Base-by-base conservation (phyloP, 2,797 vertebrate genomes). In the Pangasius larnaudii region DNA sequence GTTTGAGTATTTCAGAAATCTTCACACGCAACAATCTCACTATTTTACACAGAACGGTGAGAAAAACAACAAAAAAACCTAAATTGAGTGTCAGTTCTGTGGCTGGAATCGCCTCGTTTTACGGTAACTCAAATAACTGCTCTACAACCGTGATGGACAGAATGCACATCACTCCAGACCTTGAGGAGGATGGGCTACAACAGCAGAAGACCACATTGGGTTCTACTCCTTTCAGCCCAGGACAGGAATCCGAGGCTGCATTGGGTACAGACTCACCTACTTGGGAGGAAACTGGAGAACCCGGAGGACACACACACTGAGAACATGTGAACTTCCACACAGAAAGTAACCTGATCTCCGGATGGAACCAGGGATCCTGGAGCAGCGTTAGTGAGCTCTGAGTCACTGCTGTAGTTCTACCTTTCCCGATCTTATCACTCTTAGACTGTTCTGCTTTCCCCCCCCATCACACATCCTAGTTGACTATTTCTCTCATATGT, bases 401-500 rank as follows among this genome's bases (percentile, higher is more conserved):
- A 61, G 61, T 65, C 58, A 24, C 58, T 33, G 13, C n/a, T 67
- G 11, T 71, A 42, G 33, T 69, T 16, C 0, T 2, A 69, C 30
- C 33, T 2, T 33, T 30, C 30, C 63, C 13, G 11, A 39, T 5
- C 39, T 39, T 39, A 5, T 39, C 39, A 4, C 39, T 39, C 39
- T 13, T 51, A 13, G 13, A 30, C 71, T 24, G 71, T 46, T 13
- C 18, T n/a, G 10, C 6, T 9, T 14, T 2, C 69, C 19, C 3
- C 46, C 61, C 19, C 22, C 7, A 18, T 13, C 10, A 18, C 53
- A 5, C 39, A 13, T 24, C 53, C 5, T 81, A 89, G 90, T 88
- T 90, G 92, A 90, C 91, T 67, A 13, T 77, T 59, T 83, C 36
- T 72, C 77, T 65, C 39, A 13, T 51, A 75, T 3, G 33, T 56